Base-by-base conservation (phyloP, 2,888 invertebrate genomes). In the Adineta ricciae region DNA sequence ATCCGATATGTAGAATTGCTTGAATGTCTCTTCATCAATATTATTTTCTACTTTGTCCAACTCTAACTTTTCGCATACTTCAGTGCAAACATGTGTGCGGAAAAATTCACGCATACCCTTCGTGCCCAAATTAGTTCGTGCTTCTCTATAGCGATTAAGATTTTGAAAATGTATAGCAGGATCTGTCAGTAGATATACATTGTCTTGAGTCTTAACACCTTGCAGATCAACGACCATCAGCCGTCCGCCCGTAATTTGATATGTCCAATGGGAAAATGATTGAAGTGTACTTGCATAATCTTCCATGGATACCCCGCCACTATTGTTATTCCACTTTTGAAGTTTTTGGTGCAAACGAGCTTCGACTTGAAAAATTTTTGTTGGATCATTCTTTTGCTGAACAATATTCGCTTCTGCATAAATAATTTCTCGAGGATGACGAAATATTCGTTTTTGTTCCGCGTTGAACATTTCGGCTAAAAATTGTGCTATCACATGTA, bases 171-270 rank as follows among this genome's bases (percentile, higher is more conserved):
- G 83, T 54, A 83, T 83, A 11, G 52, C 52, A n/a, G 83, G 83
- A 64, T 83, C 83, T 27, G 83, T 83, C 7, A 83, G 38, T 64
- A 83, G 27, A 64, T 46, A 56, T 5, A 14, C 32, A 36, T 54
- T 36, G 16, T 54, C 52, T 8, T 14, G 1, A 21, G 19, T 1
- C 9, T n/a, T 21, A 24, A 54, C 41, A 38, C 54, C 83, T 41
- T 83, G 83, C 7, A 83, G 41, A 83, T 83, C 83, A 24, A 83
- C 83, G 5, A 83, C 83, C 83, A 83, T 83, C 3, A 83, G 21
- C 8, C 38, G 24, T 4, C 83, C 83, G 38, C 2, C 11, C 11
- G 83, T 56, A 9, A 3, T 21, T 14, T 83, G 52, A 27, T 52
- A n/a, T 8, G 83, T 83, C 83, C 83, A 83, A 49, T 83, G 83